Evolutionary conservation across 2,888 invertebrate species (phyloP).

Genomic region (Nudaria mundana): DNA sequence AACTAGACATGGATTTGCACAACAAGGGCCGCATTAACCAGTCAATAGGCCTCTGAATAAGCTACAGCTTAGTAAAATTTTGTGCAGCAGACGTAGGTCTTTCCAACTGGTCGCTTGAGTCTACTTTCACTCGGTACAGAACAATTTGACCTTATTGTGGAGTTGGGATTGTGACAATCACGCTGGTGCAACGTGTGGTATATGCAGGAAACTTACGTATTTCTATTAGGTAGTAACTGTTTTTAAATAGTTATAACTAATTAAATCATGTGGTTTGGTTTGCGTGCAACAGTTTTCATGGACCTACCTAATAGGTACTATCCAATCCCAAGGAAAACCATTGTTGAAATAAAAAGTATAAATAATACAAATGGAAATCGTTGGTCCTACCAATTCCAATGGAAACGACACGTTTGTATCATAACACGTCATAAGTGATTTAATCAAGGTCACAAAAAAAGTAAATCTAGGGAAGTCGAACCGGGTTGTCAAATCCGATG

Average conservation of each 20-base stretch:
- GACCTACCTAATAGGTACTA: too few relatives aligned
- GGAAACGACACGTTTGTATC: too few relatives aligned
- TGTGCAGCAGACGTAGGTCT: conserved; percentile 7
- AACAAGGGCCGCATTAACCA: conserved; percentile 19
- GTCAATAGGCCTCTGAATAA: conserved; percentile 8
- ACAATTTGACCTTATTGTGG: conserved; percentile 61
- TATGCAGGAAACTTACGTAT: conserved; percentile 27
- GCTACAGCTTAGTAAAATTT: neutral
- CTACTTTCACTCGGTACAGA: conserved; percentile 60
- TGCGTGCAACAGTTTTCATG: too few relatives aligned
- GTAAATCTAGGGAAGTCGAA: too few relatives aligned
- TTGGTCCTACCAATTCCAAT: too few relatives aligned
- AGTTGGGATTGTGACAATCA: conserved; percentile 47
- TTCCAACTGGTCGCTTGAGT: conserved; percentile 35
- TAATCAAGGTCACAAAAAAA: too few relatives aligned
- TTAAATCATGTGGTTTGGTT: too few relatives aligned
- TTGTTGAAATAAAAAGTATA: too few relatives aligned
- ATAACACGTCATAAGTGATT: too few relatives aligned
- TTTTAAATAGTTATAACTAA: conserved; percentile 8
- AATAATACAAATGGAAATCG: too few relatives aligned
- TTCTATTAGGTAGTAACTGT: conserved; percentile 20
- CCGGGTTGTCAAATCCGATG: too few relatives aligned
- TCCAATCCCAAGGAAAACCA: too few relatives aligned
- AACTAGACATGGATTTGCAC: conserved; percentile 33
- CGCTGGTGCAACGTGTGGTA: conserved; percentile 30